Evolutionary conservation across 2,888 invertebrate species (phyloP), one percentile per base, ranked within the genome.

Genomic region (Lithophane socia): DNA sequence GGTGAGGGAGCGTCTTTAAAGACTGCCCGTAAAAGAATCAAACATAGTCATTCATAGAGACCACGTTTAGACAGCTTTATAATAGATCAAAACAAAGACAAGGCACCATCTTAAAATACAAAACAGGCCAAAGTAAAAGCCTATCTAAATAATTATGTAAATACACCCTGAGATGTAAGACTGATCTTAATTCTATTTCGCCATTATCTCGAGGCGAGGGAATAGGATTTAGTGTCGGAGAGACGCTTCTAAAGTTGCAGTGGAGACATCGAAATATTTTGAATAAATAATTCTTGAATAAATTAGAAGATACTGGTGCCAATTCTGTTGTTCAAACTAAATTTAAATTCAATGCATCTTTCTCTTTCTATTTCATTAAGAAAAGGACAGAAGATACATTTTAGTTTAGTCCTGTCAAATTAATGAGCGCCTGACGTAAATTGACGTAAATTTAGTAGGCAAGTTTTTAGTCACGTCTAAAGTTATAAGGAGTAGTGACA

Each of bases 181-280:
- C 74, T 87, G 91, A 91, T 91, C 91, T 91, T 94, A 94, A 94
- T 93, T 91, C 86, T 81, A 91, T 94, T 91, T 85, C 79, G 79
- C 91, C 92, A 93, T 93, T 93, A 93, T 86, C 89, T 80, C 81
- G 72, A 86, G 86, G 87, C 75, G 83, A 78, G 82, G 80, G 86
- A 87, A 70, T 87, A 86, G 88, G 93, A 92, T 92, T 93, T 92
- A 90, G 89, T 89, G 90, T 85, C 83, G 81, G 82, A 84, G 83
- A 81, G 84, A 83, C 73, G 77, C 83, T 78, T 84, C 85, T 90
- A 66, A 70, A 74, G 87, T 90, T 89, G 87, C 91, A 61, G 24
- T 65, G 78, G 73, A 78, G 82, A 79, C 76, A 75, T 63, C 58
- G 65, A 67, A 71, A 73, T 76, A 73, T 86, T 80, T 64, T 75